Evolutionary conservation across 2,888 invertebrate species (phyloP), one percentile per base, ranked within the genome.

Genomic region (Tholera decimalis): DNA sequence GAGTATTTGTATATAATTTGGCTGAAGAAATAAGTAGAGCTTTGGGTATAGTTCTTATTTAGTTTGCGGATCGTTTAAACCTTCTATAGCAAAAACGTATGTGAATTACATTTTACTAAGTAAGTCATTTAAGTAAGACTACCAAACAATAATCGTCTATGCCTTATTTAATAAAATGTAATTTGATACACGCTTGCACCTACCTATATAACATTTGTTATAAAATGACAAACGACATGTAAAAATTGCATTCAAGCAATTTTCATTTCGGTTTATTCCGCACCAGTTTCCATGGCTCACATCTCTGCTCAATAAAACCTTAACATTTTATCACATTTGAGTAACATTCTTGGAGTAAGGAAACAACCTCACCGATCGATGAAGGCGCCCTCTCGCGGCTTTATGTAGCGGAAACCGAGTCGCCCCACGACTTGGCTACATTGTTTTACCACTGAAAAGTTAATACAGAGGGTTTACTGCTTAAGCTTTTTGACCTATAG

Each of bases 341-440:
- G 43, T 20, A 59, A 75, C 70, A 75, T 62, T 59, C 67, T 59
- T 62, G 59, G 57, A 30, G 13, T 54, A 49, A 50, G 62, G 60
- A 66, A 66, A 56, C 59, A 66, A 70, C 72, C 65, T 61, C 72
- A 62, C 65, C 77, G 85, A 85, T 86, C 88, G 85, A 87, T 86
- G 69, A 43, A 79, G 78, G 80, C 88, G 79, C 85, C 86, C 88
- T 83, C 85, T 83, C 56, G 77, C 78, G 65, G 63, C 67, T 86
- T 86, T 88, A 88, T 87, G 85, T 86, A 86, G 85, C 88, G 90
- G 90, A 90, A 89, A 88, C 84, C 73, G 73, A 86, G 81, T 85
- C 83, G 79, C 87, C 84, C 83, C 82, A 81, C 81, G 80, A 84
- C 81, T 81, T 79, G 67, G 71, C 70, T 84, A 80, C 85, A 86